Conservation (phyloP, 2,888 invertebrate genomes). For the Cryptocephalus primarius region DNA sequence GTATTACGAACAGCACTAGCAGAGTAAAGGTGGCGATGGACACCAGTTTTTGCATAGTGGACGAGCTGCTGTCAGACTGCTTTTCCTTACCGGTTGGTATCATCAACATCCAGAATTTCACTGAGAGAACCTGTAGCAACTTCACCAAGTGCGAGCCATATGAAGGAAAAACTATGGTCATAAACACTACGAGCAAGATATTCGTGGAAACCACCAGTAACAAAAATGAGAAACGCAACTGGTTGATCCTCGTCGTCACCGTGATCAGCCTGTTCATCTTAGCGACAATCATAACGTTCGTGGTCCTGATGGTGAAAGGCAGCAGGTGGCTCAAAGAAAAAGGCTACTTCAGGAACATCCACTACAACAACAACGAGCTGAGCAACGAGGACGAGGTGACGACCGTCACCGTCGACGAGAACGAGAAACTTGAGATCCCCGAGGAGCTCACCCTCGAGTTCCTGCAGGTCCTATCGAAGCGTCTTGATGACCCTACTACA, state of each 20-base stretch:
- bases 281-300: constrained; percentile 41
- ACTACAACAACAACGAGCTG: constrained; percentile 46
- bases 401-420: constrained; percentile 30
- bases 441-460: constrained; percentile 66
- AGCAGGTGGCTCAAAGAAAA: constrained; percentile 47
- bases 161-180: constrained; percentile 31
- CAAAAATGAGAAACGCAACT: constrained; percentile 19
- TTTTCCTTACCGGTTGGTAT: constrained; percentile 54
- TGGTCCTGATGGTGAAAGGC: constrained; percentile 44
- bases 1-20: constrained; percentile 37
- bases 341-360: constrained; percentile 43
- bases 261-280: constrained; percentile 43
- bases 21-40: constrained; percentile 38
- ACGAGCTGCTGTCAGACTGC: constrained; percentile 48
- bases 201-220: constrained; percentile 15
- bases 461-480: constrained; percentile 53
- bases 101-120: constrained; percentile 51
- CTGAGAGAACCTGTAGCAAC: constrained; percentile 48
- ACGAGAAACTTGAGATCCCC: constrained; percentile 46
- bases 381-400: constrained; percentile 40
- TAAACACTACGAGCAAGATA: constrained; percentile 29
- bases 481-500: constrained; percentile 60
- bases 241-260: constrained; percentile 30
- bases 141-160: constrained; percentile 49
- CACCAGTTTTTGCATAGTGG: constrained; percentile 53